Base-by-base conservation (phyloP, 2,888 invertebrate genomes). In the Euplagia quadripunctaria region DNA sequence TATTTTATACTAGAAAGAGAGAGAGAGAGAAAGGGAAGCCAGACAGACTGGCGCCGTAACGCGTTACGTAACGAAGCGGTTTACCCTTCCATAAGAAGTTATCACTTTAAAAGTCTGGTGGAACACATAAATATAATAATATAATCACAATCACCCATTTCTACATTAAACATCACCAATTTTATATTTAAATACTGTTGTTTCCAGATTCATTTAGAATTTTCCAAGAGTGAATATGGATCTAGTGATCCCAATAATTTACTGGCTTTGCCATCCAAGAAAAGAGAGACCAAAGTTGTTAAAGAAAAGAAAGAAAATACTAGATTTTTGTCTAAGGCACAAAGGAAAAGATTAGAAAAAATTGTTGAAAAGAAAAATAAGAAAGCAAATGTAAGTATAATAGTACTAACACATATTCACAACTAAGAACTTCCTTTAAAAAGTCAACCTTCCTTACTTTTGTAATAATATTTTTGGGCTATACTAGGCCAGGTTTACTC, bases 311-410 rank as follows among this genome's bases (percentile, higher is more conserved):
- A 93, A 66, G 94, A 94, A 77, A 96, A 96, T 73, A 97, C 96
- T 3, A 96, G 96, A 87, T 97, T 98, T 80, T 93, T 99, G 11
- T 98, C 98, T 0, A 99, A 98, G 88, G 99, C 98, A 81, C 98
- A 99, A 85, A 96, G 98, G 72, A 99, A 99, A 90, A 96, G 97
- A 76, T 93, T 99, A 70, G 98, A 99, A 88, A 98, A 98, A 92
- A 97, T 99, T 88, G 97, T 99, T 0, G 98, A 99, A 68, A 97
- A 97, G 81, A 99, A 99, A 89, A 97, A 98, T 86, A 99, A 99
- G 87, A 99, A 99, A 89, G 97, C 97, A 89, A 97, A 98, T 89
- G 99, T 99, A 96, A 96, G 97, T 89, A 72, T 89, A 17, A 20
- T 14, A 41, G 31, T 16, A 41, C 11, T 31, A 31, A 31, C 31